phyloP scores from a whole-genome alignment of 2,113 vertebrate species.

The Etheostoma spectabile region DNA sequence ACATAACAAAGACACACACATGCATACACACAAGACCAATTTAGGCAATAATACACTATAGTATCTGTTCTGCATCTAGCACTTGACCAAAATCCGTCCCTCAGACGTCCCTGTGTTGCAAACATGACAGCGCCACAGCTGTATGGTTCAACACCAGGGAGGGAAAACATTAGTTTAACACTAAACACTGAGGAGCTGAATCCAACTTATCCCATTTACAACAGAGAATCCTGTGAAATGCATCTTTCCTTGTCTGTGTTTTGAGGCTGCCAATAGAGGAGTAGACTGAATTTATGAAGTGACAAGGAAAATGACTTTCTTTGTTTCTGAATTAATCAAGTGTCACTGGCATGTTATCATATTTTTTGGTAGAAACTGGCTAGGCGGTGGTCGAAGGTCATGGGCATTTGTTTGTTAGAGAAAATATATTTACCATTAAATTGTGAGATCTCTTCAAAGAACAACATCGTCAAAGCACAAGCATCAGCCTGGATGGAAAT shows the following conservation, averaged over 20 bases:
- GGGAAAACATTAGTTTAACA: constrained; percentile 59
- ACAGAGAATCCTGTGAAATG: constrained; percentile 78
- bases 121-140: constrained; percentile 41
- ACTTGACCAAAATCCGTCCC: constrained; percentile 61
- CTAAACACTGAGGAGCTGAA: constrained; percentile 53
- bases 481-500: constrained; percentile 23
- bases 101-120: constrained; percentile 32
- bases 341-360: constrained; percentile 53
- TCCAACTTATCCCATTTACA: constrained; percentile 61
- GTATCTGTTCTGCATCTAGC: constrained; percentile 29
- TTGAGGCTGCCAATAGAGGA: constrained; percentile 20
- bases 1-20: constrained; percentile 32
- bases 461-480: background rate
- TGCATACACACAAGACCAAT: constrained; percentile 39
- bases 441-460: constrained; percentile 8
- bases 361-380: constrained; percentile 41
- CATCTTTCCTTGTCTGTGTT: constrained; percentile 30
- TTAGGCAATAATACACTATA: constrained; percentile 27
- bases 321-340: constrained; percentile 44
- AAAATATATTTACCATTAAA: constrained; percentile 39
- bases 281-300: constrained; percentile 34
- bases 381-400: constrained; percentile 41
- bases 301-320: background rate
- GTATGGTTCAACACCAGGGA: constrained; percentile 37
- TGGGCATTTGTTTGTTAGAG: background rate